Base-by-base conservation (phyloP, 2,113 vertebrate genomes). In the Typhlomys cinereus region DNA sequence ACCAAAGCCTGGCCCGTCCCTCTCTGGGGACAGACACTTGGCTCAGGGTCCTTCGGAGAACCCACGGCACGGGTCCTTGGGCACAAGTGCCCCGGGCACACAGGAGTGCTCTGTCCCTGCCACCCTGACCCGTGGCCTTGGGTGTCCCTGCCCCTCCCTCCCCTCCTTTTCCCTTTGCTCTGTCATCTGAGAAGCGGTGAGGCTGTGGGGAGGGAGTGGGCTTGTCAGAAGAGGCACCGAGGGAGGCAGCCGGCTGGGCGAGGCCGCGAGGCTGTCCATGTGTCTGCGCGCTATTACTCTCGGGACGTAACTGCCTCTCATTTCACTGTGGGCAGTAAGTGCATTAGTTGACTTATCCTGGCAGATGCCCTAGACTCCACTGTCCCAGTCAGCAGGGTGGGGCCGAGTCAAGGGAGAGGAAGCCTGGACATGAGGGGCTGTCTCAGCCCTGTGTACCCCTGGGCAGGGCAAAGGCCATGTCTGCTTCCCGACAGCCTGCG, bases 361-460 rank as follows among this genome's bases (percentile, higher is more conserved):
- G 76, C 18, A 17, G 7, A 8, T 13, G 20, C 25, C 8, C 36
- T 27, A 64, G 39, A 39, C 39, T 66, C 85, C 12, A 31, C 12
- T 1, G 15, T 29, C 29, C 18, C 66, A 31, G 41, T 50, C 9
- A 44, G 41, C 39, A 73, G 54, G 5, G 21, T 41, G 62, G 71
- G 61, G 64, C 12, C 39, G 85, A 3, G 66, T 48, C 50, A 12
- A 10, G 8, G 15, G 5, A 64, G 1, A 15, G 18, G 18, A 59
- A 6, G 14, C 11, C 25, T 34, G 1, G 17, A 27, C 0, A 1
- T 52, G 5, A n/a, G 59, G 34, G 39, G 31, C 29, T 46, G 4
- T 0, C 74, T 83, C 34, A 13, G 3, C 17, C 7, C 1, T 29
- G 39, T 0, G 13, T 21, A 14, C 7, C 11, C 8, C 10, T 0